Evolutionary conservation across 2,888 invertebrate species (phyloP), one percentile per base, ranked within the genome.

Genomic region (Thelaira solivaga): DNA sequence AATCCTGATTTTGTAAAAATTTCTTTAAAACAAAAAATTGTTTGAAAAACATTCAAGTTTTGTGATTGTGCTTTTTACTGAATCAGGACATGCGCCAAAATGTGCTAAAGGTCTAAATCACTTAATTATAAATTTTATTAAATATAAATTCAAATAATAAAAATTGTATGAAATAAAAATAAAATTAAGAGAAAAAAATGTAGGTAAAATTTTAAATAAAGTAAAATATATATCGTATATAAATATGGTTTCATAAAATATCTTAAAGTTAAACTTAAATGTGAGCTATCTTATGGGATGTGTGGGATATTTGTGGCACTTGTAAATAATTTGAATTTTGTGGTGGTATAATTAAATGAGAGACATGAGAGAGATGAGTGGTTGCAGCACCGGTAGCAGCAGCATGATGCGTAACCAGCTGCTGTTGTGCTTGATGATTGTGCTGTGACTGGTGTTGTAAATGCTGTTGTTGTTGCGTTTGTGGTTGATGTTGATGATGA

Each of bases 281-380:
- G 55, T 86, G 86, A 31, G 84, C 84, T 57, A 85, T 80, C 72
- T 82, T 83, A 55, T 82, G 83, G 2, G 73, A 68, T 36, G 73
- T 77, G 24, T 80, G 76, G 43, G 83, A 81, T 39, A 82, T 81
- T 26, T 80, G 81, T 64, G 87, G 87, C 55, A 87, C 85, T 75
- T 86, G 86, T 49, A 86, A 67, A 67, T 82, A 86, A 13, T 86
- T 87, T 5, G 85, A 78, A 75, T 86, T 86, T 67, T 86, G 87
- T n/a, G 86, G 86, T 31, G 87, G 87, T 71, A 86, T 86, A 34
- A 86, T 81, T 80, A 86, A 76, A 41, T 86, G 86, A n/a, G 85
- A 76, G 3, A 86, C 80, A 41, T 86, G 83, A n/a, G n/a, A n/a
- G n/a, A n/a, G n/a, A 71, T 80, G 84, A 16, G 77, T 67, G 7